A percentile compares a stretch with the other conserved stretches of the same genome.
These are phyloP conservation scores for Nyctibius grandis DNA, from an alignment of 2,797 vertebrate genomes.

Conservation along the genomic window DNA sequence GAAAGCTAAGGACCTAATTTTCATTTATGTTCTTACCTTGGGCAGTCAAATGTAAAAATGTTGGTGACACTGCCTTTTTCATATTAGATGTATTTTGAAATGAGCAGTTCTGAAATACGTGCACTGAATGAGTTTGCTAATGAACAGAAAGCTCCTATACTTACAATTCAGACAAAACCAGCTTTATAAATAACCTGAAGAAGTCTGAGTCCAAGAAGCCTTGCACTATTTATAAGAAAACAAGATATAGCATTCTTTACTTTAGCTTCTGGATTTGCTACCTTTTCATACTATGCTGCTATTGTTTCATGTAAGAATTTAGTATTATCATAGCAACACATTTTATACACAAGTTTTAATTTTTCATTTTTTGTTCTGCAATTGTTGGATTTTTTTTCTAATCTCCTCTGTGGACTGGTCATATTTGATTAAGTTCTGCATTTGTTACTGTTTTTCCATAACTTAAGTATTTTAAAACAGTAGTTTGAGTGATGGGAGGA, in stretches of 20 bases:
- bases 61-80: not conserved
- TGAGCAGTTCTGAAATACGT: not conserved
- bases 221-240: not conserved
- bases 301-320: not conserved
- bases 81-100: not conserved
- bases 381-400: not conserved
- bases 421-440: not conserved
- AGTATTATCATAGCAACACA: not conserved
- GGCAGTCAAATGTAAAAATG: not conserved
- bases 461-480: not conserved
- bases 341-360: not conserved
- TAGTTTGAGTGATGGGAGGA: not conserved
- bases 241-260: not conserved
- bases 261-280: not conserved
- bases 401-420: not conserved
- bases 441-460: not conserved
- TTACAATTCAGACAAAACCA: not conserved
- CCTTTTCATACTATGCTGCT: not conserved
- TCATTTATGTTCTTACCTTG: not conserved
- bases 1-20: not conserved
- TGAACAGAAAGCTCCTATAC: not conserved
- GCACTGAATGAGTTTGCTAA: not conserved
- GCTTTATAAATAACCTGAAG: not conserved
- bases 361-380: not conserved
- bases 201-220: not conserved